Base-by-base conservation (phyloP, 2,888 invertebrate species). In the Agapetus fuscipes region DNA sequence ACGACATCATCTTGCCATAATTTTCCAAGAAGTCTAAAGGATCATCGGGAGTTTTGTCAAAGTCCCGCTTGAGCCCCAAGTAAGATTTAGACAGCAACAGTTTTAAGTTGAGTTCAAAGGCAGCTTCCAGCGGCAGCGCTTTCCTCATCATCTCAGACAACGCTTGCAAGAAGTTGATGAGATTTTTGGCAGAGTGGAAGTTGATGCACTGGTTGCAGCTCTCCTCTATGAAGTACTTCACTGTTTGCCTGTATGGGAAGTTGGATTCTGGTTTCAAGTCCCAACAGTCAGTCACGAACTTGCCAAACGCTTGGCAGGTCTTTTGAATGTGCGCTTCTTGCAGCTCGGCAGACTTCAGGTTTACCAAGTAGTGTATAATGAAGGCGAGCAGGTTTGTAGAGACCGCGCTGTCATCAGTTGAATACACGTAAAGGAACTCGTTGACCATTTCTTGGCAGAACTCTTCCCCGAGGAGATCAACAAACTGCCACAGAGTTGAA, bases 391-490 rank as follows among this genome's bases (percentile, higher is more conserved):
- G 29, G 15, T 39, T 37, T 5, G 12, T 12, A 2, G 37, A 20
- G 9, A 13, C 13, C 7, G 13, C 24, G 1, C 4, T 1, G 10
- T 48, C 35, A 3, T 39, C 31, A 3, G 35, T 33, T 2, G 41
- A 17, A 25, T 15, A 25, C 5, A 26, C 30, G 30, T 49, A 47
- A 4, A 56, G 44, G 37, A 50, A 58, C 17, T 43, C 53, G 2
- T 30, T 28, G 0, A 58, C 9, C 2, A 58, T 35, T 0, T 32
- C 5, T 10, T 49, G 30, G 16, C 45, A 42, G 13, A 53, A 48
- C 9, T 53, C 46, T 2, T 56, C 54, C 1, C 53, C 34, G 3
- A 57, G 17, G 1, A 49, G 17, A 2, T 50, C 27, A n/a, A 48
- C 47, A 6, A 41, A 32, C 1, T 15, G 3, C 1, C 5, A 9